Evolutionary conservation across 2,113 vertebrate genomes (phyloP).

Genomic region (Conger conger): DNA sequence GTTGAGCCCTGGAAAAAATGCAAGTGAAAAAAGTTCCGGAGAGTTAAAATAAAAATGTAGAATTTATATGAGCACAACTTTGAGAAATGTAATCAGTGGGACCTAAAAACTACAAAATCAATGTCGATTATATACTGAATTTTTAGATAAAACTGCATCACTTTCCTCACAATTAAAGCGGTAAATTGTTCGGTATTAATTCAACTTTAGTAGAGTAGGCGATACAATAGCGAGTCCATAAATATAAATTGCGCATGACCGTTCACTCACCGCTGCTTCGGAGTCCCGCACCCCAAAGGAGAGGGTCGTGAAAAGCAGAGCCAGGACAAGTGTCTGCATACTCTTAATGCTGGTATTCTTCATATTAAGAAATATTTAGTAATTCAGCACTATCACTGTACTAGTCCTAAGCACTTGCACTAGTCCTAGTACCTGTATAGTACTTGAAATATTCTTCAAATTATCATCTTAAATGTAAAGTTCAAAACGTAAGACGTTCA

Average conservation of each 20-base stretch:
- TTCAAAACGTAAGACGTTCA: background rate
- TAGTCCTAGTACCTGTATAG: background rate
- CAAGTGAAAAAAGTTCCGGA: background rate
- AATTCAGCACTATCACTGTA: background rate
- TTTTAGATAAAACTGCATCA: too few relatives aligned
- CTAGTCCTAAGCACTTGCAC: background rate
- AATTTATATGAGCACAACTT: background rate
- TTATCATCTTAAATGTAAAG: background rate
- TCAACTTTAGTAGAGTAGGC: too few relatives aligned
- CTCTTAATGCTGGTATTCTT: background rate
- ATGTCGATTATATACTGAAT: background rate
- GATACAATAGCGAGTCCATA: background rate
- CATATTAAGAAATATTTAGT: background rate
- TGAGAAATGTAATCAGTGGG: background rate
- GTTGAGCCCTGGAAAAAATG: background rate
- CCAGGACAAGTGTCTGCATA: background rate
- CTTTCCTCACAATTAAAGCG: too few relatives aligned
- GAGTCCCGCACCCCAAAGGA: background rate
- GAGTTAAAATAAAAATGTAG: too few relatives aligned
- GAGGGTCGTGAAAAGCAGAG: background rate
- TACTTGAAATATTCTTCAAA: background rate
- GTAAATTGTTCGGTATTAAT: too few relatives aligned
- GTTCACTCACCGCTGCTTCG: conserved; percentile 15
- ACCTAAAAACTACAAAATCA: too few relatives aligned
- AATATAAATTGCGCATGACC: background rate